Base-by-base conservation (phyloP, 1,140 invertebrate genomes). In the Zophobas atratus region DNA sequence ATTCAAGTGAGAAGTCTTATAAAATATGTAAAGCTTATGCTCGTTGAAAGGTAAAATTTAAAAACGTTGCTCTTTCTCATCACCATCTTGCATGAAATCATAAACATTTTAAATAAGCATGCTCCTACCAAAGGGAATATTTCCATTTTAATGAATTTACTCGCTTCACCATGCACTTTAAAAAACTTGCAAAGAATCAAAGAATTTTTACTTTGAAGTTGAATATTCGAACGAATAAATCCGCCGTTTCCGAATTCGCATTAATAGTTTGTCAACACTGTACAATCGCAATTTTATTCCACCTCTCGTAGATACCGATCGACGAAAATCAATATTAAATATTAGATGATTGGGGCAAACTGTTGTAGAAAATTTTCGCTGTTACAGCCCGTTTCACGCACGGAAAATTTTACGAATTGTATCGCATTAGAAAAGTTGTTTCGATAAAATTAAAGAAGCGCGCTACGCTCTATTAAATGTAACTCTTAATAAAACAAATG, bases 21-120 rank as follows among this genome's bases (percentile, higher is more conserved):
- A 67, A 67, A 67, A 67, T 67, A 67, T 67, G 60, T 67, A 67
- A 67, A 67, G 60, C 60, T 67, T 67, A 67, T 67, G 60, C 39
- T 67, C 60, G 60, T 67, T 43, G 60, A 67, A 67, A 67, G 60
- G 60, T 67, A 67, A 67, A 67, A 67, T 67, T 67, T 67, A 67
- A 67, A 67, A 67, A 67, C 60, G 60, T 67, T 67, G 60, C 39
- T 67, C 60, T 67, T 67, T 67, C 60, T 67, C 60, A 67, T 67
- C 60, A 67, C 60, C 60, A 41, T 67, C 60, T 67, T 67, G 60
- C 39, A 67, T 67, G 60, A 67, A 67, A 67, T 67, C 60, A 67
- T 67, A 46, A 67, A 67, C 60, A 67, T 67, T 67, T 67, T 67
- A 67, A 67, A 67, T 67, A 67, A 67, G 8, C 32, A 60, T 60